Evolutionary conservation across 2,888 invertebrate species (phyloP).

Genomic region (Ditula angustiorana): DNA sequence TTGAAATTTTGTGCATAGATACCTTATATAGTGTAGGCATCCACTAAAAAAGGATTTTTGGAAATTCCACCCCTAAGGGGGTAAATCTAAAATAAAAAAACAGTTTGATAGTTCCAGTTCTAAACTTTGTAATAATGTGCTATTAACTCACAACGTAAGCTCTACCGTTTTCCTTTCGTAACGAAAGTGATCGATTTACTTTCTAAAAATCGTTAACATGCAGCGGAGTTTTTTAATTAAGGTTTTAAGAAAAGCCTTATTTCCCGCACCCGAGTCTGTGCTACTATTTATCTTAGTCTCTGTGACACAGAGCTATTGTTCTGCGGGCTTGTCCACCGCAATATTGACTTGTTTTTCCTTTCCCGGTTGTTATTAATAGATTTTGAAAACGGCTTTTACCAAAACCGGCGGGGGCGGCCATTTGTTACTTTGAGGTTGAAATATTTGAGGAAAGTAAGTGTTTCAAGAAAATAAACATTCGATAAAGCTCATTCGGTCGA

Average conservation of each 20-base stretch:
- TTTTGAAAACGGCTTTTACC: constrained; percentile 54
- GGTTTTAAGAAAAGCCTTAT: constrained; percentile 40
- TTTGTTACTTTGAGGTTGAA: constrained; percentile 20
- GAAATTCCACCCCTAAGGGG: no score
- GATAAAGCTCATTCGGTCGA: neutral
- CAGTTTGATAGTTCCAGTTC: no score
- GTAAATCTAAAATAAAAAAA: no score
- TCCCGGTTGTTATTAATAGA: constrained; percentile 62
- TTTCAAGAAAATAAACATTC: constrained; percentile 5
- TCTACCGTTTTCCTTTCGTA: neutral
- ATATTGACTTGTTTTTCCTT: constrained; percentile 70
- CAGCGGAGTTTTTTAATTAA: constrained; percentile 30
- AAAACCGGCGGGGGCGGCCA: constrained; percentile 20
- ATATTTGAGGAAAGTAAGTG: constrained; percentile 17
- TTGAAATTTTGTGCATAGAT: no score
- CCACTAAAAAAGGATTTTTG: no score
- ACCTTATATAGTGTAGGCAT: no score
- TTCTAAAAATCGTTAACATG: constrained; percentile 17
- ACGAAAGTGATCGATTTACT: constrained; percentile 14
- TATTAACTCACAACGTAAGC: neutral
- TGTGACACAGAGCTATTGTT: constrained; percentile 77
- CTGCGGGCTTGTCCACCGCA: constrained; percentile 64
- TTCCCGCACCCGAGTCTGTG: constrained; percentile 40
- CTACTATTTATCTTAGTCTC: constrained; percentile 73
- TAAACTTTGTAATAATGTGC: neutral